phyloP scores from a whole-genome alignment of 2,797 vertebrate genomes.

The Tapera naevia region DNA sequence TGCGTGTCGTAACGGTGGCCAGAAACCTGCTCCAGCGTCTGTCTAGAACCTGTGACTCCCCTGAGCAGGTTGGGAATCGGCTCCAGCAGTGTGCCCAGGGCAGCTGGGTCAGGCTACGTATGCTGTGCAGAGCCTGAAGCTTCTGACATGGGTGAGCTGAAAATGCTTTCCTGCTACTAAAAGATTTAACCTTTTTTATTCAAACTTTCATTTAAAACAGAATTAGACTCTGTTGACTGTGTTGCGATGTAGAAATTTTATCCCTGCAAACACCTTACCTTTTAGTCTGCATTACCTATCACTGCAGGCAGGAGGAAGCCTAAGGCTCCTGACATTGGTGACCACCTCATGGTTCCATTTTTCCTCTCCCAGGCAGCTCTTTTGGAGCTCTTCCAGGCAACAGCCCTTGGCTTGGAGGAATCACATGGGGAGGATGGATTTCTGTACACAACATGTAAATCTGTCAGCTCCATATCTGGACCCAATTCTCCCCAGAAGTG shows the following conservation, averaged over 20 bases:
- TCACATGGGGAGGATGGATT: background rate
- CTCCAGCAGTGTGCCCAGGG: background rate
- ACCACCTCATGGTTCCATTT: background rate
- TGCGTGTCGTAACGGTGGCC: accelerated
- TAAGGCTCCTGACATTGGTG: background rate
- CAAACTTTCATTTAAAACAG: background rate
- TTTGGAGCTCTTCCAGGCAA: background rate
- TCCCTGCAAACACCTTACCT: background rate
- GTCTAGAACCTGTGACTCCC: background rate
- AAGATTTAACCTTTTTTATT: background rate
- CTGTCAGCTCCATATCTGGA: background rate
- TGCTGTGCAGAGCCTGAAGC: background rate
- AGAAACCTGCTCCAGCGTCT: background rate
- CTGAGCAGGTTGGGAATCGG: background rate
- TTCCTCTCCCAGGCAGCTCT: background rate
- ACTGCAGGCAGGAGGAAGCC: background rate
- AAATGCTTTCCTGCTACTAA: background rate
- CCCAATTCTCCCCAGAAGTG: background rate
- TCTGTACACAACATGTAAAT: background rate
- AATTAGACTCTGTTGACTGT: background rate
- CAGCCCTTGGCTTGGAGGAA: background rate
- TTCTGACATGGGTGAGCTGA: background rate
- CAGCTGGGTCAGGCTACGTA: background rate
- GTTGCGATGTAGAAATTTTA: background rate
- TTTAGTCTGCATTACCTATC: accelerated